Evolutionary conservation across 2,113 vertebrate genomes (phyloP), one percentile per base, ranked within the genome.

Genomic region (Chionodraco myersi): DNA sequence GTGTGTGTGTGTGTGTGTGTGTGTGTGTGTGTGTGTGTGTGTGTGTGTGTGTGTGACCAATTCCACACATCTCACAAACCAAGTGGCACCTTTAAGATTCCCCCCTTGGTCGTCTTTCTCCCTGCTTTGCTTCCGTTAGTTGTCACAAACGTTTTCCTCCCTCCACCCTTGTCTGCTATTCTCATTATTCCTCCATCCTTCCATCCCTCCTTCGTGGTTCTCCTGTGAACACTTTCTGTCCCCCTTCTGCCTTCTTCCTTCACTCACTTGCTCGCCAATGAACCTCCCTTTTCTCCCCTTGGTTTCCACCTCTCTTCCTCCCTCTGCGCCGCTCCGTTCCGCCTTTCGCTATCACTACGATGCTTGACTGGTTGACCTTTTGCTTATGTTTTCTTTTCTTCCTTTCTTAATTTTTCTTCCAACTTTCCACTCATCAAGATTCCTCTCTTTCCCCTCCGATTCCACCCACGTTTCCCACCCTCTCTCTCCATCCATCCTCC

Each of bases 131-230:
- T 62, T 63, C 75, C 76, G 81, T 82, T 73, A 81, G 91, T 86
- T 86, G 77, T 88, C 83, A 91, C 84, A 71, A 77, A 76, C 75
- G 84, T 63, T 34, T 74, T 72, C 47, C 73, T 54, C 59, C 52
- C 8, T 6, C 58, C 81, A 58, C 62, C 91, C 92, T 80, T 44
- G 69, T 91, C 93, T 94, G 93, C 83, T 92, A 72, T 88, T 92
- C 92, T 90, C 93, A 92, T 95, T 94, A 95, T 82, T 92, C 88
- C 72, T 77, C 77, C 84, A 84, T 88, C 77, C 62, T 21, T 88
- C 85, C 80, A 85, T 86, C 77, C 63, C 34, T 88, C 88, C 80
- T 84, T 85, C 12, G 18, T 7, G 53, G 54, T 72, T 88, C 88
- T 85, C 88, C 44, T 1, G 75, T 75, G 87, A 86, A 66, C 80